A percentile compares a stretch with the other conserved stretches of the same genome.
These are phyloP conservation scores for Trogon melanurus DNA, from an alignment of 2,113 vertebrate species.

Conservation along the genomic window DNA sequence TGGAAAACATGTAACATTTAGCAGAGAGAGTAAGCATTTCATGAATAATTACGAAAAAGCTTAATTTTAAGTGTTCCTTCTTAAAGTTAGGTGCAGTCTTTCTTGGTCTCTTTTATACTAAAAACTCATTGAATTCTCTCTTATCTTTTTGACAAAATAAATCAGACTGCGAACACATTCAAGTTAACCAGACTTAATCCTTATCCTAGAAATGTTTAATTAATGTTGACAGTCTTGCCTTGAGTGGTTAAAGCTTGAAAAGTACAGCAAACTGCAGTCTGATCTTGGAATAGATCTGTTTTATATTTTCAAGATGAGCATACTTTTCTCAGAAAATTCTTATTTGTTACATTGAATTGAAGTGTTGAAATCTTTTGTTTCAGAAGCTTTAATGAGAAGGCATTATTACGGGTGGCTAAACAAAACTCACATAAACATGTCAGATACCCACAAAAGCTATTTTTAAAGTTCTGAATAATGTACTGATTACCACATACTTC, in stretches of 20 bases:
- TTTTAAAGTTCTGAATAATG: not conserved
- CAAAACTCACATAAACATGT: not conserved
- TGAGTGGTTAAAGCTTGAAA: not conserved
- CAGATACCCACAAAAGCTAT: not conserved
- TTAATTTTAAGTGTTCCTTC: not conserved
- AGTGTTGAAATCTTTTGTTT: not conserved
- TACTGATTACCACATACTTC: not conserved
- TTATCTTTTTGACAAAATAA: not conserved
- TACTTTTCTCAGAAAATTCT: not conserved
- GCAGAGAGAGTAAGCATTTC: rapidly evolving
- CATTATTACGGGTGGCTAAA: not conserved
- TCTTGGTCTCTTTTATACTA: not conserved
- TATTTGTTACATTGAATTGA: not conserved
- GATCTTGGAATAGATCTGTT: not conserved
- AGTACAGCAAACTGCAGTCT: not conserved
- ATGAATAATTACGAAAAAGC: not conserved
- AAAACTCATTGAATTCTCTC: not conserved
- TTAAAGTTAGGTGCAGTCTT: not conserved
- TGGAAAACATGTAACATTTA: not conserved
- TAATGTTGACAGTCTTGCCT: not conserved
- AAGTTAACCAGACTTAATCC: not conserved
- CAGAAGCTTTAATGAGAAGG: not conserved
- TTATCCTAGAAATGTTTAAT: not conserved
- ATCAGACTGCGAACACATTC: not conserved
- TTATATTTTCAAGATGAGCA: not conserved